Conservation (phyloP, 2,888 invertebrate species). For the Torymus tubicola region DNA sequence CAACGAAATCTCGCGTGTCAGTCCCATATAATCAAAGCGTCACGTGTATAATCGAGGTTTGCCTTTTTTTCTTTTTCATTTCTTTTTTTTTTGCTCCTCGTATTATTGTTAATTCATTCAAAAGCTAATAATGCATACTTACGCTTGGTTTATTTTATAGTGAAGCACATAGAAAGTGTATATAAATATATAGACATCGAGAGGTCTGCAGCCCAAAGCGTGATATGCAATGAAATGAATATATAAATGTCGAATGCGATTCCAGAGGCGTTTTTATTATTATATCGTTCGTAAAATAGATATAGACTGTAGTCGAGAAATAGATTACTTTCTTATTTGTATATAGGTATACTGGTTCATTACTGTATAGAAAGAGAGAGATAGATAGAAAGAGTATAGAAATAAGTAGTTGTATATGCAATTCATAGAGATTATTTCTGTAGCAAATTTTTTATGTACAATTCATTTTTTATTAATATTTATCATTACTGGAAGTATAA, state of each 20-base stretch:
- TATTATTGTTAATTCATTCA: conserved; percentile 20
- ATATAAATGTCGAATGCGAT: background rate
- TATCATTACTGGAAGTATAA: background rate
- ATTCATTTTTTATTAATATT: conserved; percentile 24
- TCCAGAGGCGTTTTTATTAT: background rate
- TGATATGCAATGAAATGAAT: conserved; percentile 63
- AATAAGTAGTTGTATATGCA: too few relatives aligned
- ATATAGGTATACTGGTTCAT: background rate
- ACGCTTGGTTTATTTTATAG: background rate
- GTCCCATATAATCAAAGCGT: too few relatives aligned
- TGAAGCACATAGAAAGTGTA: conserved; percentile 44
- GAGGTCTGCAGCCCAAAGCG: conserved; percentile 65
- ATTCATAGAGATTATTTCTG: conserved; percentile 6
- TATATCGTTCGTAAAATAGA: background rate
- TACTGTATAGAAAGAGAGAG: background rate
- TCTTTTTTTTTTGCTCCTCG: background rate
- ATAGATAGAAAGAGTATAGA: background rate
- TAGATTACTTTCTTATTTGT: too few relatives aligned
- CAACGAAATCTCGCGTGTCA: too few relatives aligned
- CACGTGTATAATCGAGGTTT: too few relatives aligned
- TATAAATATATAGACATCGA: conserved; percentile 59
- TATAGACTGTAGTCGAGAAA: too few relatives aligned
- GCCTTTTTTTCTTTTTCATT: too few relatives aligned
- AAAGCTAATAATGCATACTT: conserved; percentile 18
- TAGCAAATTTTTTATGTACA: conserved; percentile 30